Base-by-base conservation (phyloP, 2,888 invertebrate species). In the Apamea sordens region DNA sequence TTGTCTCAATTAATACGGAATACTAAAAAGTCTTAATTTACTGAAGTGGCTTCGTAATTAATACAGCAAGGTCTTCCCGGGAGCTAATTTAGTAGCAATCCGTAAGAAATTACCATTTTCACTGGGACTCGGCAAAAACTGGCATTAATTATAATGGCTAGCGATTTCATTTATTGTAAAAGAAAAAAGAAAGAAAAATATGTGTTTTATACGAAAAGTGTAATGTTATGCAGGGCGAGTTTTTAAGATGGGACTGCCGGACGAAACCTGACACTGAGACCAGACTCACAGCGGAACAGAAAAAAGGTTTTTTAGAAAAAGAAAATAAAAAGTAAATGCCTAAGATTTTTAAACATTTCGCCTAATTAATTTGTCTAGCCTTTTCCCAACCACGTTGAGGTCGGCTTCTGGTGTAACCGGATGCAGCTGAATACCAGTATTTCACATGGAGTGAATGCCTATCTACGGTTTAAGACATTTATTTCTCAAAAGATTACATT, bases 91-190 rank as follows among this genome's bases (percentile, higher is more conserved):
- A 89, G 84, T 87, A 85, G 88, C 88, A 88, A 91, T 90, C 87
- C 89, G 85, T 84, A 83, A 89, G 85, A 88, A 89, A 91, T 91
- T 89, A 85, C 88, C 90, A 90, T 89, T 91, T 89, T 87, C 79
- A 83, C 82, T 79, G 83, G 83, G 82, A 83, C 84, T 77, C 76
- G 89, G 88, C 86, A 88, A 92, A 91, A 91, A 91, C 82, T 87
- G 84, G 89, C 88, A 89, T 91, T 90, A 85, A 91, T 91, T 91
- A 88, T 87, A 88, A 88, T 71, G 88, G 85, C 79, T 65, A 44
- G 67, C 73, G 67, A 77, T 73, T 65, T 47, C 70, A 64, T 76
- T 73, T 74, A 69, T 71, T 74, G 65, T 83, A 50, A 82, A 65
- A 77, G 68, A 76, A 79, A 69, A 80, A 82, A 56, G 71, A 63